These are phyloP conservation scores for Spicauda simplicius DNA, from an alignment of 2,888 invertebrate genomes.

Conservation along the genomic window DNA sequence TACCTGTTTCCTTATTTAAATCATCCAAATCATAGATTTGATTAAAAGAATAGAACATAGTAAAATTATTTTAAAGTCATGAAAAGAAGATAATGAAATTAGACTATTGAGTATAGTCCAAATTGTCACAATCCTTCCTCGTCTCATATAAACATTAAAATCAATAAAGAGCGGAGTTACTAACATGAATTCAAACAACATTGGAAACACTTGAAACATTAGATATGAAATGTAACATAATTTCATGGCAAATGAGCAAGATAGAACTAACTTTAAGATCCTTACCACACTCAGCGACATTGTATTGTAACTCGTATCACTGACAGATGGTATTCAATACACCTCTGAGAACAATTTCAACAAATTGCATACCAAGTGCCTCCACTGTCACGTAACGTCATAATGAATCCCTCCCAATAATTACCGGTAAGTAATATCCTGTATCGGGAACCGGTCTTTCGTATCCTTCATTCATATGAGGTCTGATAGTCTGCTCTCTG, in stretches of 20 bases:
- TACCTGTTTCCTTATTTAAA: too few relatives aligned
- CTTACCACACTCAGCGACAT: constrained; percentile 11
- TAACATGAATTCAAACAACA: too few relatives aligned
- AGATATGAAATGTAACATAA: background rate
- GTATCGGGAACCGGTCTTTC: constrained; percentile 24
- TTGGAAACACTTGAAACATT: too few relatives aligned
- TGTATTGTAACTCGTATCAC: constrained; percentile 5
- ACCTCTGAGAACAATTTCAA: constrained; percentile 48
- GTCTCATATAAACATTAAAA: too few relatives aligned
- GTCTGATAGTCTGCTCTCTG: constrained; percentile 14
- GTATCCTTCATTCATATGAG: constrained; percentile 34
- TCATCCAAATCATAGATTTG: too few relatives aligned
- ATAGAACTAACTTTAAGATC: background rate
- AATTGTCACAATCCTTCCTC: too few relatives aligned
- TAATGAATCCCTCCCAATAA: constrained; percentile 75
- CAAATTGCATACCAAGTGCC: constrained; percentile 59
- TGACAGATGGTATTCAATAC: constrained; percentile 31
- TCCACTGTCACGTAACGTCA: constrained; percentile 72
- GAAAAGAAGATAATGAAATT: too few relatives aligned
- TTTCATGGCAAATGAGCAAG: background rate
- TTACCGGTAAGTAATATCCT: constrained; percentile 51
- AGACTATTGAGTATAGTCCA: too few relatives aligned
- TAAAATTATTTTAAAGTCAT: too few relatives aligned
- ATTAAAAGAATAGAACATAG: too few relatives aligned
- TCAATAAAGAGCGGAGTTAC: too few relatives aligned